Conservation (phyloP, 2,888 invertebrate genomes). For the Rhagophthalmus giganteus region DNA sequence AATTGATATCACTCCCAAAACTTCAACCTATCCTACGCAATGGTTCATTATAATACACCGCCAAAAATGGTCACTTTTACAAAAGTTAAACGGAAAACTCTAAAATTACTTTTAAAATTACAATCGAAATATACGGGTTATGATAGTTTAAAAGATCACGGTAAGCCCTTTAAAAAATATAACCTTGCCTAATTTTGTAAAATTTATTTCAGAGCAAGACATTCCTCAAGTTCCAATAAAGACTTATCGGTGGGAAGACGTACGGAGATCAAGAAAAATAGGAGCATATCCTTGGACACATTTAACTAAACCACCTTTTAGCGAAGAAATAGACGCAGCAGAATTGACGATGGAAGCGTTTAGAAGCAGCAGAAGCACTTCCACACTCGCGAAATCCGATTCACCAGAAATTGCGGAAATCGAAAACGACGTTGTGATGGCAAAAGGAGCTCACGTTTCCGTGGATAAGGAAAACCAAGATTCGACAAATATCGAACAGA, state of each 20-base stretch:
- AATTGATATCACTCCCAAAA: neutral
- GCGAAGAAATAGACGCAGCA: constrained; percentile 53
- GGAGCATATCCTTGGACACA: constrained; percentile 84
- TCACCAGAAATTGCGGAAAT: constrained; percentile 10
- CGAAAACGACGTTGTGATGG: constrained; percentile 1
- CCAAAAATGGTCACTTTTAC: neutral
- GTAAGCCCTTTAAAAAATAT: no score
- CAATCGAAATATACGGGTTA: neutral
- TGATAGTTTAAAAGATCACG: neutral
- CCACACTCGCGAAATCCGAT: constrained; percentile 36
- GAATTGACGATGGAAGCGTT: constrained; percentile 47
- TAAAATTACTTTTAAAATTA: neutral
- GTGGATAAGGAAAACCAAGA: constrained; percentile 16
- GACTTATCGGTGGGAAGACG: constrained; percentile 82
- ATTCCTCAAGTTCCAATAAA: constrained; percentile 71
- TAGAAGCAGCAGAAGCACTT: constrained; percentile 38
- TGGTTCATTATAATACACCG: no score
- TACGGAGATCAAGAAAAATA: constrained; percentile 67
- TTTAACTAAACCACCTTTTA: constrained; percentile 65
- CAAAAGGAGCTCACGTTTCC: constrained; percentile 18
- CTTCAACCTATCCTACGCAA: no score
- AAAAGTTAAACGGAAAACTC: neutral
- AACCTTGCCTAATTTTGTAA: neutral
- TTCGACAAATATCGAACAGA: constrained; percentile 1
- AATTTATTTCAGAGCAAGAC: constrained; percentile 45